Evolutionary conservation across 1,140 invertebrate species (phyloP).

Genomic region (Drosophila tsacasi): DNA sequence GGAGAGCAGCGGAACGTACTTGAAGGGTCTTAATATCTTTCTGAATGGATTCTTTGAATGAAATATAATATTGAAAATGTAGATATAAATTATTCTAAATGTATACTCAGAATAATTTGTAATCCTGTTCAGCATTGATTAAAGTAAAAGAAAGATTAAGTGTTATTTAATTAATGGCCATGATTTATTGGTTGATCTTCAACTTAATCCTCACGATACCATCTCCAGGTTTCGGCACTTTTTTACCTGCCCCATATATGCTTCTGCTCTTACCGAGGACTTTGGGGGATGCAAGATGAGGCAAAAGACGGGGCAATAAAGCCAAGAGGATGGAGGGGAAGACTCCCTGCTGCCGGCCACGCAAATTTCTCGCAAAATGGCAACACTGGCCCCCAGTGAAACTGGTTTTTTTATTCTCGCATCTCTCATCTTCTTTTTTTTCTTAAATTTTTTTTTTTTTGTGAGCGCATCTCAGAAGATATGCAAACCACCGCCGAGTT

Average conservation of each 20-base stretch:
- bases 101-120: background rate
- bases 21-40: background rate
- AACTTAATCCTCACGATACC: constrained; percentile 34
- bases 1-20: no score
- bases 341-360: constrained; percentile 36
- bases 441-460: background rate
- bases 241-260: constrained; percentile 45
- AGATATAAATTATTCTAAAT: background rate
- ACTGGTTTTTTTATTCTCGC: constrained; percentile 59
- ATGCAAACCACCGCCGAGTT: constrained; percentile 30
- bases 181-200: constrained; percentile 12
- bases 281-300: background rate
- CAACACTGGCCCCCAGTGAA: constrained; percentile 62
- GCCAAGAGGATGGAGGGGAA: constrained; percentile 11
- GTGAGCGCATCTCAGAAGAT: constrained; percentile 42
- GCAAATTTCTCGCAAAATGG: constrained; percentile 67
- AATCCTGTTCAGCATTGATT: background rate
- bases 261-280: background rate
- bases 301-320: constrained; percentile 11
- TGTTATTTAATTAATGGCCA: background rate
- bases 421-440: constrained; percentile 10
- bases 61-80: background rate
- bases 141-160: background rate
- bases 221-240: constrained; percentile 30
- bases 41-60: background rate